Evolutionary conservation across 2,113 vertebrate species (phyloP).

Genomic region (Peucedramus taeniatus): DNA sequence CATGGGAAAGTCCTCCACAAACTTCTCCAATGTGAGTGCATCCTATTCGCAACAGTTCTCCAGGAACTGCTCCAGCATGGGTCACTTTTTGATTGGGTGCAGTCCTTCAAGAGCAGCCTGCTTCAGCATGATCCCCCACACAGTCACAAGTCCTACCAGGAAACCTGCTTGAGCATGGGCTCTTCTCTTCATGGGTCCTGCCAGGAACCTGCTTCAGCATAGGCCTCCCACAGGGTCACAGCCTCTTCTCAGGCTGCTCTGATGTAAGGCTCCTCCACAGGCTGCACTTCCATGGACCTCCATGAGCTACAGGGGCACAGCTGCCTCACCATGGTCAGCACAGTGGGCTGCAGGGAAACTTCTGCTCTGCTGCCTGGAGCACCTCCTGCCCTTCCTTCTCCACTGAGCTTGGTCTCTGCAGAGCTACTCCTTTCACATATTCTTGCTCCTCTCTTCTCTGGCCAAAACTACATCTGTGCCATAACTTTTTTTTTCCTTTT

Average conservation of each 20-base stretch:
- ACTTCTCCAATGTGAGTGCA: not conserved
- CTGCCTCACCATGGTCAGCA: not conserved
- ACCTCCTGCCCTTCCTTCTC: not conserved
- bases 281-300: not conserved
- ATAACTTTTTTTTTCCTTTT: not conserved
- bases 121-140: not conserved
- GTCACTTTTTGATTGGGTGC: not conserved
- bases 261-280: not conserved
- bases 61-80: not conserved
- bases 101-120: not conserved
- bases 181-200: not conserved
- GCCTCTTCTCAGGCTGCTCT: not conserved
- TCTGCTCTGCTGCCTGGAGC: not conserved
- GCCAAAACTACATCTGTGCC: not conserved
- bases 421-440: not conserved
- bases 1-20: rapidly evolving
- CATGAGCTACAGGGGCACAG: rapidly evolving
- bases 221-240: not conserved
- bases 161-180: not conserved
- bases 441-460: not conserved
- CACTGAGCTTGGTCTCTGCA: not conserved
- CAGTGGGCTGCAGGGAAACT: not conserved
- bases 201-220: not conserved
- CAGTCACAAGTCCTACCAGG: not conserved
- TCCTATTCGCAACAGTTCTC: not conserved